Evolutionary conservation across 2,888 invertebrate species (phyloP).

Genomic region (Anorthoa munda): DNA sequence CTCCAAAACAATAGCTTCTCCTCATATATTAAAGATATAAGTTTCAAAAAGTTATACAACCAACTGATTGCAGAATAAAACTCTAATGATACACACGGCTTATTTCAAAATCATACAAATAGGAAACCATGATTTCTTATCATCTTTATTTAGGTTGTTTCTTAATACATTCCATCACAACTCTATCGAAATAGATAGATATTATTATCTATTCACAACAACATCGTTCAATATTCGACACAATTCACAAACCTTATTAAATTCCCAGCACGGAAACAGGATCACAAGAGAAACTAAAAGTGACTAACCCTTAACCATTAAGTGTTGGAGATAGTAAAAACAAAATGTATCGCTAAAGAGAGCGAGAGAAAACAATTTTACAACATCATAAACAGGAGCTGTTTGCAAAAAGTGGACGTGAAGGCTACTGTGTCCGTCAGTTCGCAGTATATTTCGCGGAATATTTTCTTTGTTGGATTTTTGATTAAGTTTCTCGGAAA

Average conservation of each 20-base stretch:
- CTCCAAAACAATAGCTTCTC: no score
- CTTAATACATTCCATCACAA: not conserved
- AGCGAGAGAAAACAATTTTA: slow-evolving; percentile 57
- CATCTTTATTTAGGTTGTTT: not conserved
- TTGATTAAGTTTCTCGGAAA: not conserved
- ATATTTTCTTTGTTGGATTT: slow-evolving; percentile 4
- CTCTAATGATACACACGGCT: not conserved
- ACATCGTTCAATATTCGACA: slow-evolving; percentile 7
- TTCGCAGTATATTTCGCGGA: slow-evolving; percentile 12
- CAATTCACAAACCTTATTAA: slow-evolving; percentile 22
- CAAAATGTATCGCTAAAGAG: slow-evolving; percentile 56
- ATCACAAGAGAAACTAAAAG: slow-evolving; percentile 48
- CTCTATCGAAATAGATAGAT: not conserved
- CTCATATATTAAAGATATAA: no score
- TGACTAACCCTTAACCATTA: slow-evolving; percentile 53
- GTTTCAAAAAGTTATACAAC: no score
- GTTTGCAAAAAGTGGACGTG: slow-evolving; percentile 51
- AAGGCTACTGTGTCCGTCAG: slow-evolving; percentile 28
- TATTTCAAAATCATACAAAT: not conserved
- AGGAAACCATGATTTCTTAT: not conserved
- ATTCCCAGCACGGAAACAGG: slow-evolving; percentile 45
- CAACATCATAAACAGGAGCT: slow-evolving; percentile 59
- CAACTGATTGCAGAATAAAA: no score
- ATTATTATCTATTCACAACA: not conserved
- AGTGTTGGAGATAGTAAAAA: slow-evolving; percentile 53